phyloP scores from a whole-genome alignment of 2,797 vertebrate species.

The Melanotaenia maccullochi region DNA sequence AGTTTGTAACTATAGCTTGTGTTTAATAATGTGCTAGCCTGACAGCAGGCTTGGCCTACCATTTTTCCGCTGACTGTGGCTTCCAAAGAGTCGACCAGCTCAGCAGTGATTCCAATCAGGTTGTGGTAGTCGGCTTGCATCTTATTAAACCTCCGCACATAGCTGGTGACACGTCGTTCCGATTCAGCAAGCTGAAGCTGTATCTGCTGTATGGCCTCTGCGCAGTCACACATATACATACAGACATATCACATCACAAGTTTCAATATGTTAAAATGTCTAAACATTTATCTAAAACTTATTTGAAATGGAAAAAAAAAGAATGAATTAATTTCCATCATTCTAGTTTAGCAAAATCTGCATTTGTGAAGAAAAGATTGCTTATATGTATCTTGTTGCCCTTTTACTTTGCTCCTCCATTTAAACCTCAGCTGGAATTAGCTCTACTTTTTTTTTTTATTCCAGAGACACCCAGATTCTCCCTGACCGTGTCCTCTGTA shows the following conservation, averaged over 20 bases:
- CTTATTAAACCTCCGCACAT: constrained; percentile 86
- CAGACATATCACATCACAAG: not conserved
- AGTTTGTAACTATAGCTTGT: not conserved
- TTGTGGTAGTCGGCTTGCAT: constrained; percentile 91
- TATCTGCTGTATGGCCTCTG: constrained; percentile 80
- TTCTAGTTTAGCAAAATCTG: too few species aligned
- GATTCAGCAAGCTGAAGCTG: constrained; percentile 89
- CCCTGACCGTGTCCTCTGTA: too few species aligned
- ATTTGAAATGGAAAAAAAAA: not conserved
- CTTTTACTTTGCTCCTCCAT: too few species aligned
- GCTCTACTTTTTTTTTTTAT: too few species aligned
- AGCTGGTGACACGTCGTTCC: constrained; percentile 82
- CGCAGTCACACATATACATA: constrained; percentile 30
- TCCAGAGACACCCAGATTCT: too few species aligned
- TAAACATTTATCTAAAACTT: not conserved
- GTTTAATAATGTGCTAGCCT: constrained; percentile 18
- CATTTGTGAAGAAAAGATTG: too few species aligned
- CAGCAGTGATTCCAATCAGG: constrained; percentile 91
- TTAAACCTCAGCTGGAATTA: too few species aligned
- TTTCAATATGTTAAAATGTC: not conserved
- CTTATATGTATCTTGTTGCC: too few species aligned
- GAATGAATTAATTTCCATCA: too few species aligned
- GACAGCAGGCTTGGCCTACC: constrained; percentile 78
- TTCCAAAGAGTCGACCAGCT: constrained; percentile 94
- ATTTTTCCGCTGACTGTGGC: constrained; percentile 93